Base-by-base conservation (phyloP, 2,797 vertebrate genomes). In the Channa striata region DNA sequence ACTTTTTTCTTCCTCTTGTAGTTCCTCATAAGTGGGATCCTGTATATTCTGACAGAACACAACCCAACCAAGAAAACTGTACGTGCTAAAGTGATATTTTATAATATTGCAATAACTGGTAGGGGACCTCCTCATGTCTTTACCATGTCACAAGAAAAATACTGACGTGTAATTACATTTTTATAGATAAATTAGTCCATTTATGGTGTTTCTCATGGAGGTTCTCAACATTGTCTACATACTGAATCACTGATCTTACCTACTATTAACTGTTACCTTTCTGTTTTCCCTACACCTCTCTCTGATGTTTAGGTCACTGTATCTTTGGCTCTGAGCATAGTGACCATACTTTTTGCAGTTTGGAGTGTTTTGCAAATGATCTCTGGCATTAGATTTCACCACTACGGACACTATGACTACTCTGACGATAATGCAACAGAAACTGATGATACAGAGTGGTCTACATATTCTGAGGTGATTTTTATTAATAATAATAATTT, bases 1-100 rank as follows among this genome's bases (percentile, higher is more conserved):
- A 23, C 16, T 1, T 1, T 1, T 21, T 51, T 37, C 57, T 46
- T 53, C n/a, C 10, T 74, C 59, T 74, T 60, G 3, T 64, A 94
- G 94, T 91, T 89, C 68, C 74, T 72, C 33, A 40, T 83, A 17
- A 84, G 84, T 87, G 93, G 93, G 16, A 60, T 90, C 77, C 61
- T 94, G 40, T 94, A 82, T 57, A 83, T 94, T 43, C 23, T 91
- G 70, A 66, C 93, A 37, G 92, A 92, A 25, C 77, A 84, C 50
- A 88, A 80, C 16, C 85, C 87, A 5, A 89, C 90, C 48, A 94
- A 94, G 80, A 93, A 94, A 84, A 88, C 77, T 6, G 93, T 94
- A 75, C 90, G 92, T 8, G 37, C n/a, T 2, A 0, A 17, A 33
- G 4, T 21, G 2, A 46, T 46, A 43, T 54, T 58, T 36, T 9